These are phyloP conservation scores for Conomelus anceps DNA, from an alignment of 2,888 invertebrate species.

Conservation along the genomic window DNA sequence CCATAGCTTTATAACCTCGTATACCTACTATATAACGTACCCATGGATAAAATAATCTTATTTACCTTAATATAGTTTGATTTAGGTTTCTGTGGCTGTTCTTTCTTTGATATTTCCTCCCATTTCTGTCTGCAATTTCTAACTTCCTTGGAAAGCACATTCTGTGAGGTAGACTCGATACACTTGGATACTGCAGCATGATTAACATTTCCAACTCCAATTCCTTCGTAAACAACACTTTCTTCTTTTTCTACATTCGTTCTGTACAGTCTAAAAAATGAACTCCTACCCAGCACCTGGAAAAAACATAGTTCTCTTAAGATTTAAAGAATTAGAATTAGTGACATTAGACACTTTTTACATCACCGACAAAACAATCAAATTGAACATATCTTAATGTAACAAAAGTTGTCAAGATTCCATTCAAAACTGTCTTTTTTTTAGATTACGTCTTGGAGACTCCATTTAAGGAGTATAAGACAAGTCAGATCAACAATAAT, in stretches of 20 bases:
- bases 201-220: neutral
- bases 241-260: neutral
- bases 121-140: neutral
- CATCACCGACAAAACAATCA: too few species aligned
- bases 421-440: too few species aligned
- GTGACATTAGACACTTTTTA: neutral
- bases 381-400: too few species aligned
- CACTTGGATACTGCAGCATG: neutral
- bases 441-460: too few species aligned
- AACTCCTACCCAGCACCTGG: neutral
- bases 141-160: neutral
- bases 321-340: neutral
- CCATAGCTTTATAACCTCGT: too few species aligned
- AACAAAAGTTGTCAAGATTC: too few species aligned
- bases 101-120: neutral
- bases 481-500: too few species aligned
- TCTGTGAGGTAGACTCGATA: neutral
- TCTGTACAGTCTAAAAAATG: neutral
- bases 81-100: neutral
- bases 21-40: too few species aligned
- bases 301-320: neutral
- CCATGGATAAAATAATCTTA: too few species aligned
- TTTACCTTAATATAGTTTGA: neutral
- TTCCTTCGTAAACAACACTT: neutral
- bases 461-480: too few species aligned